A percentile compares a stretch with the other conserved stretches of the same genome.
These are phyloP conservation scores for Mesocricetus auratus DNA, from an alignment of 2,113 vertebrate genomes.

Conservation along the genomic window DNA sequence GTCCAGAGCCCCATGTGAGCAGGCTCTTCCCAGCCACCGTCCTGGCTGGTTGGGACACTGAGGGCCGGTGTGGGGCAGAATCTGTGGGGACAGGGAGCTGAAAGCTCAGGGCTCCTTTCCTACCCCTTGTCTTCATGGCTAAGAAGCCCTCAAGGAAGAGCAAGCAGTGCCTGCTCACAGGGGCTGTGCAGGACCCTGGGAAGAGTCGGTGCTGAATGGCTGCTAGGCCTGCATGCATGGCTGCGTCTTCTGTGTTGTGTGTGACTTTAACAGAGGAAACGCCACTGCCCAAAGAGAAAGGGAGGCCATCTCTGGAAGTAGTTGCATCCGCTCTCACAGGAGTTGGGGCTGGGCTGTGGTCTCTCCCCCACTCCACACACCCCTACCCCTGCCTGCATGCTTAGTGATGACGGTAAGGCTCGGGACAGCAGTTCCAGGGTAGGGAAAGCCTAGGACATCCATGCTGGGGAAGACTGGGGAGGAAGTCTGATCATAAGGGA, in stretches of 20 bases:
- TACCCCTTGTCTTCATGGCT: background rate
- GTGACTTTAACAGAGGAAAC: constrained; percentile 29
- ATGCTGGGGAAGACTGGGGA: background rate
- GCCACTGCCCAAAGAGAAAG: background rate
- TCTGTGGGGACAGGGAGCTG: background rate
- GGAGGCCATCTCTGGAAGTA: constrained; percentile 6
- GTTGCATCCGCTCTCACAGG: background rate
- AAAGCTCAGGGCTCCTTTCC: background rate
- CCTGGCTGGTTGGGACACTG: accelerated
- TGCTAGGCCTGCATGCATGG: constrained; percentile 24
- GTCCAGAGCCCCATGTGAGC: accelerated
- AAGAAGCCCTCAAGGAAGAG: constrained; percentile 31
- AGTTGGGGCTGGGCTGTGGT: background rate
- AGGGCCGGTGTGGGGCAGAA: background rate
- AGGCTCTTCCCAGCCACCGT: accelerated
- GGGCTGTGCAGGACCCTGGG: background rate
- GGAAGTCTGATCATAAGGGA: background rate
- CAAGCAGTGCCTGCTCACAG: background rate
- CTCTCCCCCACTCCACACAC: background rate
- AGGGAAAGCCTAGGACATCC: background rate
- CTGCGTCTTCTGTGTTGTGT: constrained; percentile 61
- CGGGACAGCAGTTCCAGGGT: accelerated
- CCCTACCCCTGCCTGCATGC: background rate
- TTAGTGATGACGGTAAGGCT: background rate
- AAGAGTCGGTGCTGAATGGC: background rate